phyloP scores from a whole-genome alignment of 2,113 vertebrate species.

The Callorhinus ursinus region DNA sequence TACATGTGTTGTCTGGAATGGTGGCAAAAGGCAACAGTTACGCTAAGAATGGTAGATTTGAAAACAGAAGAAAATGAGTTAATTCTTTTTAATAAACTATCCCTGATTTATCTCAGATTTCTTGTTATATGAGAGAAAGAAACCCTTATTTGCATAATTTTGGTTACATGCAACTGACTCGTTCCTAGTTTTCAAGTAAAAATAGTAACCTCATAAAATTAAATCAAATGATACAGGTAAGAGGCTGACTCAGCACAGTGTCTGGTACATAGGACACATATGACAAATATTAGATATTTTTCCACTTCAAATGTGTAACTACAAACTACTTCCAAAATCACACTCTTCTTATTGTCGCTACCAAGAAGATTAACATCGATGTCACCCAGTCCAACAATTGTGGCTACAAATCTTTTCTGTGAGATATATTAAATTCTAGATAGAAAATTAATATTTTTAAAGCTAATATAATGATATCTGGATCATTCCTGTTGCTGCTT shows the following conservation, averaged over 20 bases:
- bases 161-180: neutral
- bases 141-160: neutral
- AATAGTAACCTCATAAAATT: neutral
- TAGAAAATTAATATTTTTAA: neutral
- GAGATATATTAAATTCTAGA: neutral
- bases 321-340: neutral
- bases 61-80: neutral
- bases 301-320: neutral
- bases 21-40: neutral
- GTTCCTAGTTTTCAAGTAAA: neutral
- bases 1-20: neutral
- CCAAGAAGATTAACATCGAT: neutral
- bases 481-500: neutral
- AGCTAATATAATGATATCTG: neutral
- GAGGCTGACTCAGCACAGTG: neutral
- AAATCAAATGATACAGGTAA: neutral
- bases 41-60: neutral
- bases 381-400: neutral
- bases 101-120: neutral
- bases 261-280: neutral
- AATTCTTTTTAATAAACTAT: neutral
- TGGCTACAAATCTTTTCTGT: neutral
- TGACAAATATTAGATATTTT: neutral
- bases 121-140: conserved; percentile 4
- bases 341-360: neutral